Evolutionary conservation across 2,888 invertebrate genomes (phyloP).

Genomic region (Drosophila mayaguana): DNA sequence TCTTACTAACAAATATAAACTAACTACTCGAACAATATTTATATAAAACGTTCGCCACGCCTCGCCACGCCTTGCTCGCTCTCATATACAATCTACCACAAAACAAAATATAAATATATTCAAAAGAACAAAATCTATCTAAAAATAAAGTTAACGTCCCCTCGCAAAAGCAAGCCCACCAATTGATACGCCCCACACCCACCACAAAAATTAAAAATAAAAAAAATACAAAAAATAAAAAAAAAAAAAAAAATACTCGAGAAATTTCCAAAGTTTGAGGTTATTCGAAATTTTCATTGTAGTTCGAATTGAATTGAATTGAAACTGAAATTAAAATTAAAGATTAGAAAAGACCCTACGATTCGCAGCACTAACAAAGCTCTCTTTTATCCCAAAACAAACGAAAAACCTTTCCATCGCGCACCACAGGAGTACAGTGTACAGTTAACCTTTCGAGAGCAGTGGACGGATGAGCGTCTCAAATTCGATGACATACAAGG

Average conservation of each 20-base stretch:
- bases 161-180: slow-evolving; percentile 48
- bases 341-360: slow-evolving; percentile 8
- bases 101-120: slow-evolving; percentile 6
- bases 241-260: slow-evolving; percentile 27
- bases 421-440: slow-evolving; percentile 95
- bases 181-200: slow-evolving; percentile 58
- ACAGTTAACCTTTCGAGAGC: slow-evolving; percentile 98
- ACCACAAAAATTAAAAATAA: slow-evolving; percentile 31
- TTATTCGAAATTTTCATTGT: slow-evolving; percentile 70
- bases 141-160: slow-evolving; percentile 45
- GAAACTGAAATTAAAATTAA: slow-evolving; percentile 24
- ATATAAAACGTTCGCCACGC: slow-evolving; percentile 30
- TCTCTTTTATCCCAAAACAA: slow-evolving; percentile 21
- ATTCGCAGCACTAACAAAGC: slow-evolving; percentile 48
- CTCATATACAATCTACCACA: slow-evolving; percentile 41
- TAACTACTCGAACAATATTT: slow-evolving; percentile 20
- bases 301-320: slow-evolving; percentile 66
- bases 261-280: slow-evolving; percentile 54
- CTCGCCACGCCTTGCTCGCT: slow-evolving; percentile 73
- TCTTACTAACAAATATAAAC: slow-evolving; percentile 44
- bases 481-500: slow-evolving; percentile 95
- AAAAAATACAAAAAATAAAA: slow-evolving; percentile 6
- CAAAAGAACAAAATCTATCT: slow-evolving; percentile 10
- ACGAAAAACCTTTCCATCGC: slow-evolving; percentile 9
- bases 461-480: slow-evolving; percentile 97